Conservation (phyloP, 2,888 invertebrate species). For the Pandemis heparana region DNA sequence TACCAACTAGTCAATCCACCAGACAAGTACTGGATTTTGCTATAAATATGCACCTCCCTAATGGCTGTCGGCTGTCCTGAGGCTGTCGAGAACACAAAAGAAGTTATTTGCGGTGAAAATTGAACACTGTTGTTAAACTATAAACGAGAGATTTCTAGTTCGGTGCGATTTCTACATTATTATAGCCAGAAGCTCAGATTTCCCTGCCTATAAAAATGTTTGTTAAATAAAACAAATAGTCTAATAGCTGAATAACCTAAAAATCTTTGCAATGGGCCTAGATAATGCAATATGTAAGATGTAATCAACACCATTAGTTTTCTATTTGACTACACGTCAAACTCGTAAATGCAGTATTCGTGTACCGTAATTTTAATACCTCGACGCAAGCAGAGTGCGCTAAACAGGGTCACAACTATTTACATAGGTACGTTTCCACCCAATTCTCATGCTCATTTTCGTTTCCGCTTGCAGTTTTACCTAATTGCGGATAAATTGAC, state of each 20-base stretch:
- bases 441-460: conserved; percentile 34
- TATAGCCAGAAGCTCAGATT: conserved; percentile 57
- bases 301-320: conserved; percentile 43
- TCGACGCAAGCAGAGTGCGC: conserved; percentile 11
- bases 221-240: conserved; percentile 25
- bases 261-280: conserved; percentile 20
- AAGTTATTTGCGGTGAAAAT: conserved; percentile 60
- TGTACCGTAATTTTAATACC: conserved; percentile 41
- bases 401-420: conserved; percentile 39
- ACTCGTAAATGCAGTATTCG: conserved; percentile 42
- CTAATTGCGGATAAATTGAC: conserved; percentile 15
- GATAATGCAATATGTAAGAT: conserved; percentile 37
- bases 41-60: conserved; percentile 20
- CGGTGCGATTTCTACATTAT: conserved; percentile 69
- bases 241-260: conserved; percentile 17
- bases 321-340: conserved; percentile 37
- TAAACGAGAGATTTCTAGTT: conserved; percentile 52
- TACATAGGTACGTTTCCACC: conserved; percentile 17
- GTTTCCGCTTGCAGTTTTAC: conserved; percentile 14
- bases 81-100: conserved; percentile 53
- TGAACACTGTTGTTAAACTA: conserved; percentile 60
- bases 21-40: neutral
- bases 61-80: conserved; percentile 42
- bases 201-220: conserved; percentile 50
- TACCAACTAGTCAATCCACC: neutral